A percentile compares a stretch with the other conserved stretches of the same genome.
These are phyloP conservation scores for Chymomyza costata DNA, from an alignment of 1,140 invertebrate genomes.

Conservation along the genomic window DNA sequence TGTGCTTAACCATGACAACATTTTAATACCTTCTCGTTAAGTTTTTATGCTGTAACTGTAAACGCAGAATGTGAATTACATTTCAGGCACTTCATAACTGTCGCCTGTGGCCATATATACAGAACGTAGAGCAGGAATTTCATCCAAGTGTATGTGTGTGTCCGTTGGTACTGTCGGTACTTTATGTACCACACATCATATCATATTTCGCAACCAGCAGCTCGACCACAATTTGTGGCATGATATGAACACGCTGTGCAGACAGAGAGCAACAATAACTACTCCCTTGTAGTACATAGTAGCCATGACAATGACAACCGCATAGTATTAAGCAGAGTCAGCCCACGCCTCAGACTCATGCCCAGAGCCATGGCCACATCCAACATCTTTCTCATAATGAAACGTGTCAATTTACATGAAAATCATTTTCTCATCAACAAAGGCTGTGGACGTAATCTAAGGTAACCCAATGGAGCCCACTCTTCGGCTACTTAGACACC, in stretches of 20 bases:
- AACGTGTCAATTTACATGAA: conserved; percentile 42
- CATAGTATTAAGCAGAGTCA: not conserved
- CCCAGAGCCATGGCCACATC: conserved; percentile 1
- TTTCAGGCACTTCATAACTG: no score
- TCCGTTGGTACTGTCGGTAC: not conserved
- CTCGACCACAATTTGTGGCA: conserved; percentile 34
- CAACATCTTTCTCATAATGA: conserved; percentile 26
- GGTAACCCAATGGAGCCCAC: no score
- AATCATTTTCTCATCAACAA: conserved; percentile 12
- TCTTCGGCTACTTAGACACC: conserved; percentile 3
- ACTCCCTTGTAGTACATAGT: no score
- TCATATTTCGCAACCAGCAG: conserved; percentile 15
- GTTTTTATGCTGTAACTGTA: no score
- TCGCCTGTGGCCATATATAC: no score
- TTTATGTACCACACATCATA: conserved; percentile 21
- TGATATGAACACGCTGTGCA: conserved; percentile 23
- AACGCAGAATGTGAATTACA: no score
- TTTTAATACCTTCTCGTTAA: no score
- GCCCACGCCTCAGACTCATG: not conserved
- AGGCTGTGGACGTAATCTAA: no score
- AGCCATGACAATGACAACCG: not conserved
- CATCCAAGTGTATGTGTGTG: no score
- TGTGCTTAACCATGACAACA: no score
- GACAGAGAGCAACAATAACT: conserved; percentile 6
- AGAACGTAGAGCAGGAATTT: no score